Evolutionary conservation across 2,797 vertebrate species (phyloP).

Genomic region (Alfaro cultratus): DNA sequence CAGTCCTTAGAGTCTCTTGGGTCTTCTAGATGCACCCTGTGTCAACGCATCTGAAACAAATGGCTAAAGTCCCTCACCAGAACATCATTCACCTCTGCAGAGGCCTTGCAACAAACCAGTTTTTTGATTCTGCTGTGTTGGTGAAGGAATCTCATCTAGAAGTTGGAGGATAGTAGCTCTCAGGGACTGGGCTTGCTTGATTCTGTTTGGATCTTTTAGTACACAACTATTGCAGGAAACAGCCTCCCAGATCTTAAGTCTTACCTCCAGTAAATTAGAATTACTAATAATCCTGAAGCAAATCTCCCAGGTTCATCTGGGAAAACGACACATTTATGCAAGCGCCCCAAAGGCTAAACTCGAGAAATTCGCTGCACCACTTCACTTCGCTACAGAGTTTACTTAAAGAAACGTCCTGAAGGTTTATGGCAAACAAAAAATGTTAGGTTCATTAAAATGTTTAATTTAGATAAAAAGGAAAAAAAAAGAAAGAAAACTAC

Average conservation of each 20-base stretch:
- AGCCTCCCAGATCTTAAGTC: background rate
- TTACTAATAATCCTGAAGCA: background rate
- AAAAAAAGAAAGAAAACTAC: background rate
- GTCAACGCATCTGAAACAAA: no score
- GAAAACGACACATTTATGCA: background rate
- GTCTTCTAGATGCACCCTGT: no score
- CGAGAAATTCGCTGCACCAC: background rate
- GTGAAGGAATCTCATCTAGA: no score
- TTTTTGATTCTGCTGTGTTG: no score
- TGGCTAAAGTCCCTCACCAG: no score
- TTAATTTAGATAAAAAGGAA: background rate
- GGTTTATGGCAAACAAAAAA: background rate
- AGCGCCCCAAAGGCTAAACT: background rate
- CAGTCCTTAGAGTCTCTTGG: no score
- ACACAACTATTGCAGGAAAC: background rate
- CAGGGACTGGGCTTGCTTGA: no score
- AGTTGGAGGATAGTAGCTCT: no score
- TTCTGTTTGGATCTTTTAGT: background rate
- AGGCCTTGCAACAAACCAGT: no score
- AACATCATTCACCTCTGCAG: no score
- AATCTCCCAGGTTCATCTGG: background rate
- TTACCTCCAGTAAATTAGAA: background rate
- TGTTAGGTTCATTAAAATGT: background rate
- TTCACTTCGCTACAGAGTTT: background rate
- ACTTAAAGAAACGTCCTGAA: background rate